Conservation (phyloP, 2,888 invertebrate genomes). For the Lapara coniferarum region DNA sequence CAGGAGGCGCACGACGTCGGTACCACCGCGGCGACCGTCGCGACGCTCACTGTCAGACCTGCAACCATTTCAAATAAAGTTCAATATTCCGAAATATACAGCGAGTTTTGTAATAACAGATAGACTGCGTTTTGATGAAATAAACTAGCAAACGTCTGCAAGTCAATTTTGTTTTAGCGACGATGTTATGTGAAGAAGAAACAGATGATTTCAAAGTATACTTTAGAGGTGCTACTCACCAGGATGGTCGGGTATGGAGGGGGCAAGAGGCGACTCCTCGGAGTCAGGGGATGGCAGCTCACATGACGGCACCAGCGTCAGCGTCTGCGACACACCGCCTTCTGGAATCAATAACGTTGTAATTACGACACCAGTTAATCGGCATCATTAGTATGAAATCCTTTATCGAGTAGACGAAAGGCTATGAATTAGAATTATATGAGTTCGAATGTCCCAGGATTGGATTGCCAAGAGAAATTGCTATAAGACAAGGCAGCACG, state of each 20-base stretch:
- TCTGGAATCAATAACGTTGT: conserved; percentile 48
- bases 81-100: background rate
- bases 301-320: conserved; percentile 67
- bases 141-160: too few species aligned
- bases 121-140: too few species aligned
- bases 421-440: too few species aligned
- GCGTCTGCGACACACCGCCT: conserved; percentile 54
- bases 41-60: conserved; percentile 43
- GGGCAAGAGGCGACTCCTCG: conserved; percentile 59
- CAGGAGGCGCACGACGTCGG: conserved; percentile 57
- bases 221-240: conserved; percentile 41
- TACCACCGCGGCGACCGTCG: conserved; percentile 37
- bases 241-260: conserved; percentile 54
- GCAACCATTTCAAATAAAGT: conserved; percentile 15
- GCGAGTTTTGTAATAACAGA: background rate
- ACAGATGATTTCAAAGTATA: background rate
- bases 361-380: background rate
- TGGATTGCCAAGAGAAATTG: too few species aligned
- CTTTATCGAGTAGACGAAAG: too few species aligned
- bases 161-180: too few species aligned
- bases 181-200: background rate
- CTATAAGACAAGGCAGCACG: too few species aligned
- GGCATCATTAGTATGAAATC: too few species aligned
- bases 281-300: conserved; percentile 68
- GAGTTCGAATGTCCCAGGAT: too few species aligned